Evolutionary conservation across 2,113 vertebrate genomes (phyloP), one percentile per base, ranked within the genome.

Genomic region (Pelecanus crispus): DNA sequence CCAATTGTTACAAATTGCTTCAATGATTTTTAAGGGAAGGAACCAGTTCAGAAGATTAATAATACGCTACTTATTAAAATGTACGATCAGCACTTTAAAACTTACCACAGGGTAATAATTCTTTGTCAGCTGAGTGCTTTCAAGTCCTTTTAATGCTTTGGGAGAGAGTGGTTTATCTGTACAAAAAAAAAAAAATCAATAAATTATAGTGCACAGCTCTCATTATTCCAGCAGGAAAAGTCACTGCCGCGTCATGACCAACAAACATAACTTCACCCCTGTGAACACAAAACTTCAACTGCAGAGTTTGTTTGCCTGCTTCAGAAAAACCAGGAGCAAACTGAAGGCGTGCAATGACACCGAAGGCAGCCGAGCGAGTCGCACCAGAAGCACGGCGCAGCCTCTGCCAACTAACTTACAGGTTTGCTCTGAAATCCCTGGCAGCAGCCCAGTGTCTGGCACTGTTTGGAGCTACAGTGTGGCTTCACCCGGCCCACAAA

Each of bases 31-130:
- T 73, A 95, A 85, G 38, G 58, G 63, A 95, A 93, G 67, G 29
- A 93, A 63, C 8, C 38, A 45, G 53, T 93, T 96, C 74, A 73
- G 66, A 82, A 77, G 91, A 90, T 92, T 88, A 95, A 94, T 94
- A 95, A 75, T 17, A 90, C 2, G 31, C 50, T 87, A 73, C 78
- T 88, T 87, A 94, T 83, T 96, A 86, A 95, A 96, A 95, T 42
- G 70, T 74, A 96, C 1, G 36, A 92, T 90, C 82, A 84, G 79
- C 86, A 90, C 52, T 97, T 77, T 90, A 40, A 94, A 92, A 98
- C 99, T 99, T 98, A 99, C 99, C 98, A 99, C 98, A 83, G 96
- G 98, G 97, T 99, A 99, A 98, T 99, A 99, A 98, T 99, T 99
- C 98, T 99, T 99, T 53, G 99, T 99, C 97, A 99, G 98, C 86